Evolutionary conservation across 2,888 invertebrate species (phyloP), one percentile per base, ranked within the genome.

Genomic region (Agrotis clavis): DNA sequence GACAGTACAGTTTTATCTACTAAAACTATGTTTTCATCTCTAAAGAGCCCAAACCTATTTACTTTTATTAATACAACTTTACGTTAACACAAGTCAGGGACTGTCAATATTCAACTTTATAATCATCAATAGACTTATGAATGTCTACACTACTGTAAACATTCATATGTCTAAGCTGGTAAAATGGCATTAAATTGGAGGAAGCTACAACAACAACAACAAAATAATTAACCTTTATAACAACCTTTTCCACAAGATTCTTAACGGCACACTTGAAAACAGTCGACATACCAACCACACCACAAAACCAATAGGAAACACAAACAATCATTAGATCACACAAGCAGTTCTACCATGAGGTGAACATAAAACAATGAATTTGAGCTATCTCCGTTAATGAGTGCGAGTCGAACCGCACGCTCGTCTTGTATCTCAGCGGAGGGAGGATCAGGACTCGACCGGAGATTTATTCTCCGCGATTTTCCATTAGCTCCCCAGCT

Each of bases 391-490:
- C 59, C 54, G 56, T 61, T 54, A 74, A 65, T 78, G 82, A 80
- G 71, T 71, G 74, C 77, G 66, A 66, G 74, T 71, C 63, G 65
- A 74, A 77, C 79, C 73, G 61, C 78, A 67, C 81, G 80, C 79
- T 59, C 79, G 69, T 76, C 74, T 69, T 73, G 62, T 85, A 79
- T 84, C 81, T 77, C 78, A 78, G 73, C 72, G 68, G 81, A 85
- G 88, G 83, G 89, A 88, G 90, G 87, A 92, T 91, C 89, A 87
- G 86, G 88, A 87, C 87, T 85, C 87, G 86, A 79, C 83, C 72
- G 69, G 79, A 90, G 93, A 94, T 94, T 94, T 94, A 94, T 94
- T 89, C 87, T 86, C 83, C 83, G 90, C 92, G 92, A 93, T 94
- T 91, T 92, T 90, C 92, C 89, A 94, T 94, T 94, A 94, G 91